Evolutionary conservation across 1,140 invertebrate species (phyloP).

Genomic region (Aphis gossypii): DNA sequence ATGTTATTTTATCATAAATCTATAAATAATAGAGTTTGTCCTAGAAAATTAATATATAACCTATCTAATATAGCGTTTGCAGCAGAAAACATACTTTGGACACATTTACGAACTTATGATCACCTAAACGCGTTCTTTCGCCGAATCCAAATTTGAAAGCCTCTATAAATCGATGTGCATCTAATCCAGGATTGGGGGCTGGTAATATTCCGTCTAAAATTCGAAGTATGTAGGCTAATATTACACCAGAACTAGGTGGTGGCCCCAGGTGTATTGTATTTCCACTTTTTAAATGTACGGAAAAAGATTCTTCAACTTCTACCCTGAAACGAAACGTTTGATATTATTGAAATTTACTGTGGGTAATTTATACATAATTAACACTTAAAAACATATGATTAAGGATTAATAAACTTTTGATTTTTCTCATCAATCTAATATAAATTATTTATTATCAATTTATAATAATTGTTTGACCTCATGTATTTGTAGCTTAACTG

Average conservation of each 20-base stretch:
- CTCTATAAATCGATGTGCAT: conserved; percentile 85
- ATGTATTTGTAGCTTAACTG: too few species aligned
- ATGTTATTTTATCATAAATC: conserved; percentile 73
- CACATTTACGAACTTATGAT: conserved; percentile 70
- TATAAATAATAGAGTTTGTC: conserved; percentile 63
- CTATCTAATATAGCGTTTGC: background rate
- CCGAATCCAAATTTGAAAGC: conserved; percentile 95
- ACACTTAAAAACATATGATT: background rate
- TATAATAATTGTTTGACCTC: background rate
- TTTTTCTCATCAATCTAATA: background rate
- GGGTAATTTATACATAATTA: background rate
- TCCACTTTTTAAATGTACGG: conserved; percentile 67
- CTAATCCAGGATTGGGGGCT: conserved; percentile 65
- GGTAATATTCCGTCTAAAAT: conserved; percentile 73
- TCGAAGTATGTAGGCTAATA: conserved; percentile 84
- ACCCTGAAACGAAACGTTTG: conserved; percentile 64
- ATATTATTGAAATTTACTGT: background rate
- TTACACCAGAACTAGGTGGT: conserved; percentile 82
- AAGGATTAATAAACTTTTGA: background rate
- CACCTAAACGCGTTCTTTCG: conserved; percentile 83
- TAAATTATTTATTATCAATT: background rate
- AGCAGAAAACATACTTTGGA: conserved; percentile 57
- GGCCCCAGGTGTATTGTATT: conserved; percentile 76
- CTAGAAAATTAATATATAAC: background rate
- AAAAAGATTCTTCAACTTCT: conserved; percentile 71